Percentiles rank a stretch among this genome's conserved stretches.
These are phyloP conservation scores for Rhopalosiphum maidis DNA, from an alignment of 1,140 invertebrate species.

Conservation along the genomic window DNA sequence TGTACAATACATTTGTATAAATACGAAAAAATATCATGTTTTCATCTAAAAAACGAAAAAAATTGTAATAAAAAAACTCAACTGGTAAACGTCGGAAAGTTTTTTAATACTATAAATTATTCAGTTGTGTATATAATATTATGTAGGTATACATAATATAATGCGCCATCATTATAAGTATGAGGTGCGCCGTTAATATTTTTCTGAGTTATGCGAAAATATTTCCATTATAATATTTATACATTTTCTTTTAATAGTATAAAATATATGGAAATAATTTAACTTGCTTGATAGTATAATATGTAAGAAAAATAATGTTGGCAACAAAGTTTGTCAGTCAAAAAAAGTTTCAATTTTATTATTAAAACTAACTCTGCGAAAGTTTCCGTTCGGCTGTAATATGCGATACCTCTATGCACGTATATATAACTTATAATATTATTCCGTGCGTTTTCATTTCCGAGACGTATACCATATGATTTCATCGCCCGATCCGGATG, in stretches of 20 bases:
- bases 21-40: not conserved
- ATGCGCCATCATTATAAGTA: conserved; percentile 2
- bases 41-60: not conserved
- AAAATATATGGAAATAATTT: conserved; percentile 6
- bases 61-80: not conserved
- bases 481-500: not conserved
- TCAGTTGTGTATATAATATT: conserved; percentile 24
- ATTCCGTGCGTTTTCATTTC: not conserved
- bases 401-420: not conserved
- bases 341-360: conserved; percentile 17
- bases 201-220: conserved; percentile 13
- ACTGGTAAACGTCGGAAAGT: conserved; percentile 11
- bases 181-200: conserved; percentile 1
- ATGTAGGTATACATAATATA: not conserved
- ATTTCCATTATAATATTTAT: conserved; percentile 10
- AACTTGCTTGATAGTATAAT: not conserved
- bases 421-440: not conserved
- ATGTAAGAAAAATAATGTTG: not conserved
- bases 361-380: not conserved
- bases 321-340: conserved; percentile 4
- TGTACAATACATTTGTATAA: not conserved
- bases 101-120: conserved; percentile 38
- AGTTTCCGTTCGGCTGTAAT: not conserved
- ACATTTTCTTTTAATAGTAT: conserved; percentile 30
- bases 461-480: not conserved